Percentiles rank a stretch among this genome's conserved stretches.
phyloP scores from a whole-genome alignment of 2,888 invertebrate species.

The Dioctria linearis region DNA sequence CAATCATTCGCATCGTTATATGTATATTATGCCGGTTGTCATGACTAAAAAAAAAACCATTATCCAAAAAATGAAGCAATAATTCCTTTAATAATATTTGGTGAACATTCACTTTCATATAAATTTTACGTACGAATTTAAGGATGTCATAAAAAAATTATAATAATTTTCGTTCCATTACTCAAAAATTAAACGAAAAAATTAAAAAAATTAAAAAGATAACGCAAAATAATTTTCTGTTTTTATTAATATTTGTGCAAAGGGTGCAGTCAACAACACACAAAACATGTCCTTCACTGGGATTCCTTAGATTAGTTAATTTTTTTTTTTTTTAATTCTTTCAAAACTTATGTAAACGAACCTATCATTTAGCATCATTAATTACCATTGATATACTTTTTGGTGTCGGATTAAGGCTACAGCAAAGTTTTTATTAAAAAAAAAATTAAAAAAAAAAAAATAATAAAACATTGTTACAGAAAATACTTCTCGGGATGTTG shows the following conservation, averaged over 20 bases:
- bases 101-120: slow-evolving; percentile 53
- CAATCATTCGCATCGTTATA: slow-evolving; percentile 50
- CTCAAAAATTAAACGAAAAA: slow-evolving; percentile 27
- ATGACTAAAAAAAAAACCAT: slow-evolving; percentile 40
- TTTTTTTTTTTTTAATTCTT: slow-evolving; percentile 44
- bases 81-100: slow-evolving; percentile 38
- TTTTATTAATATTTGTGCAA: slow-evolving; percentile 55
- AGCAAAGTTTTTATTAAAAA: neutral
- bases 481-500: no score
- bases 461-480: neutral
- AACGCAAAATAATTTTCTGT: slow-evolving; percentile 20
- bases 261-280: slow-evolving; percentile 62
- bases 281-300: slow-evolving; percentile 58
- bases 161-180: slow-evolving; percentile 46
- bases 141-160: neutral
- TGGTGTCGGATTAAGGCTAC: neutral
- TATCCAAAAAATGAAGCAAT: slow-evolving; percentile 45
- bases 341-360: slow-evolving; percentile 29
- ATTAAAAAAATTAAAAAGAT: slow-evolving; percentile 1
- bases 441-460: no score
- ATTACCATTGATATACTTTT: slow-evolving; percentile 35
- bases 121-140: slow-evolving; percentile 48
- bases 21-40: slow-evolving; percentile 31
- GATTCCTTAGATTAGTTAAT: slow-evolving; percentile 50
- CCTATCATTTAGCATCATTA: slow-evolving; percentile 26